These are phyloP conservation scores for Coracopsis vasa DNA, from an alignment of 2,113 vertebrate genomes.

Conservation along the genomic window DNA sequence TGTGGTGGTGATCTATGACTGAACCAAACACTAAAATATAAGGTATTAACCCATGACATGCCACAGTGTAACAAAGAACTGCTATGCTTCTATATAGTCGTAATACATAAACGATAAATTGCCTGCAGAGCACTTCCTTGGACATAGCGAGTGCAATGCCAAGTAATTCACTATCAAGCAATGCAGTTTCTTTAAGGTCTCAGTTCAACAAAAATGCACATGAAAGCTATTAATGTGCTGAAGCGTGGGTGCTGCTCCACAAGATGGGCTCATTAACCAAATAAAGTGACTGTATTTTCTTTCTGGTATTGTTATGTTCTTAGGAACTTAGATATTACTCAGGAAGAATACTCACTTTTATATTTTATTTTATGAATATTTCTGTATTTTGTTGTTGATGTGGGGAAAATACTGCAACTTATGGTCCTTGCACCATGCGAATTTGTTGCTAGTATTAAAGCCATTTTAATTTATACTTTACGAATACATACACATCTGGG, in stretches of 20 bases:
- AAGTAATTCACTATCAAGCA: not conserved
- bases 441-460: constrained; percentile 48
- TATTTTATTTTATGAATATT: constrained; percentile 14
- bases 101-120: fast-evolving
- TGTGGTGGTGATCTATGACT: not conserved
- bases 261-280: constrained; percentile 14
- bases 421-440: not conserved
- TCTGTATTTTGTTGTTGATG: not conserved
- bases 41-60: not conserved
- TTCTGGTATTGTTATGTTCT: not conserved
- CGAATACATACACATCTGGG: constrained; percentile 34
- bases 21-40: not conserved
- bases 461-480: constrained; percentile 51
- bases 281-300: not conserved
- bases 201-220: not conserved
- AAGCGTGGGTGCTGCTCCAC: not conserved
- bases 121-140: not conserved
- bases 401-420: constrained; percentile 12
- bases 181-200: not conserved
- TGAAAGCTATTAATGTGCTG: not conserved
- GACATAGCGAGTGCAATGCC: not conserved
- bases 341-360: constrained; percentile 19
- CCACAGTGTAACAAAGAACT: not conserved
- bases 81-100: fast-evolving
- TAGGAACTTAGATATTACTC: not conserved